Percentiles rank a stretch among this genome's conserved stretches.
These are phyloP conservation scores for Ceyx erithaca DNA, from an alignment of 2,797 vertebrate genomes.

Conservation along the genomic window DNA sequence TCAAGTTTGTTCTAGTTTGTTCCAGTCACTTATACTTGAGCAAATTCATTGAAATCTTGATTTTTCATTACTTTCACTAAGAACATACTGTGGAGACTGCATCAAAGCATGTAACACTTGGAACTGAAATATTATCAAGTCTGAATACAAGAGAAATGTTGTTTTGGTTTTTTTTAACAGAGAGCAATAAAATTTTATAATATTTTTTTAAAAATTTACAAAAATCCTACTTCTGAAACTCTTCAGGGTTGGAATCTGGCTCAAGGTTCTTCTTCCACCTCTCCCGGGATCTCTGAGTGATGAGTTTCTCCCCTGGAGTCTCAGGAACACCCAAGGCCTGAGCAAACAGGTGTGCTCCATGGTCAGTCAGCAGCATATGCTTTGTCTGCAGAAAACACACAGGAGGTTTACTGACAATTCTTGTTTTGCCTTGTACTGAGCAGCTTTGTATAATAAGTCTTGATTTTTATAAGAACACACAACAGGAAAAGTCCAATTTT, in stretches of 20 bases:
- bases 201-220: not conserved
- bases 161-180: no score
- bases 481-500: not conserved
- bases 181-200: no score
- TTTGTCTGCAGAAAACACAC: slow-evolving; percentile 81
- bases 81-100: not conserved
- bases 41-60: not conserved
- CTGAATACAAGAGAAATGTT: not conserved
- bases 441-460: not conserved
- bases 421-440: not conserved
- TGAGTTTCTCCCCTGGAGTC: slow-evolving; percentile 84
- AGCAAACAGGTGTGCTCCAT: slow-evolving; percentile 88
- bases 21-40: not conserved
- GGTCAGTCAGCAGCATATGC: slow-evolving; percentile 88
- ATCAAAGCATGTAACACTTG: not conserved
- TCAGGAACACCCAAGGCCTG: slow-evolving; percentile 84
- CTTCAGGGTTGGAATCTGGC: slow-evolving; percentile 77
- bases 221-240: slow-evolving; percentile 82
- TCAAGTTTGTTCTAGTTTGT: not conserved
- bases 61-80: not conserved
- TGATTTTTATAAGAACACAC: not conserved
- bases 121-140: not conserved
- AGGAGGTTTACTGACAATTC: not conserved
- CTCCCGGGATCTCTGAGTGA: slow-evolving; percentile 86
- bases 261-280: slow-evolving; percentile 84